A percentile compares a stretch with the other conserved stretches of the same genome.
These are phyloP conservation scores for Centrocercus urophasianus DNA, from an alignment of 2,113 vertebrate species.

Conservation along the genomic window DNA sequence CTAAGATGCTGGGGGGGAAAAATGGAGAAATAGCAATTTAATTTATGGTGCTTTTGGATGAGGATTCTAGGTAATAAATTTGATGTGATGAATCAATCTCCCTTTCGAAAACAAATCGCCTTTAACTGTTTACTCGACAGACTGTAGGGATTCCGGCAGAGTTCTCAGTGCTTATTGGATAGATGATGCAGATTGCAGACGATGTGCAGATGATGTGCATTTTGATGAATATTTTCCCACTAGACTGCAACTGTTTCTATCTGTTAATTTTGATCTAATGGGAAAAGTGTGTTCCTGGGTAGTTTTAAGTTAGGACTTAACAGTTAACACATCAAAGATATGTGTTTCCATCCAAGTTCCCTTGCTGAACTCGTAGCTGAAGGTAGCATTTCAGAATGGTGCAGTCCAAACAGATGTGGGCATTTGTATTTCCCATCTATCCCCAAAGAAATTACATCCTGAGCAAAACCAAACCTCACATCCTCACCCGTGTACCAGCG, in stretches of 20 bases:
- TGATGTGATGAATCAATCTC: conserved; percentile 66
- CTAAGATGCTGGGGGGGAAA: conserved; percentile 12
- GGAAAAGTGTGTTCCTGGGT: conserved; percentile 63
- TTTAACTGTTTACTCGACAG: conserved; percentile 72
- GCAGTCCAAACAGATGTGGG: background rate
- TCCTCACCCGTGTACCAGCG: background rate
- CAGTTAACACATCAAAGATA: rapidly evolving
- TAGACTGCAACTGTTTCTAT: conserved; percentile 69
- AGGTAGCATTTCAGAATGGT: background rate
- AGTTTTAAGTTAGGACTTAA: conserved; percentile 23
- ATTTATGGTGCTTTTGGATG: conserved; percentile 45
- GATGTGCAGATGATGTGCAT: conserved; percentile 72
- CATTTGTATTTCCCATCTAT: background rate
- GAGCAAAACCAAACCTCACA: rapidly evolving
- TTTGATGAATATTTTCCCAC: conserved; percentile 71
- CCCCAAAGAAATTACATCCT: background rate
- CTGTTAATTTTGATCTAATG: conserved; percentile 68
- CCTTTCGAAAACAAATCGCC: conserved; percentile 67
- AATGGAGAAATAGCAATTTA: conserved; percentile 32
- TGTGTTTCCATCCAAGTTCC: background rate
- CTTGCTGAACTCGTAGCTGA: background rate
- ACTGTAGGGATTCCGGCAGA: conserved; percentile 50
- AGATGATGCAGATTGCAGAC: conserved; percentile 68
- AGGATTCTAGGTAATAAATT: conserved; percentile 57
- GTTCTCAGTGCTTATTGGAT: conserved; percentile 34